These are phyloP conservation scores for Caerostris darwini DNA, from an alignment of 1,140 invertebrate genomes.

Conservation along the genomic window DNA sequence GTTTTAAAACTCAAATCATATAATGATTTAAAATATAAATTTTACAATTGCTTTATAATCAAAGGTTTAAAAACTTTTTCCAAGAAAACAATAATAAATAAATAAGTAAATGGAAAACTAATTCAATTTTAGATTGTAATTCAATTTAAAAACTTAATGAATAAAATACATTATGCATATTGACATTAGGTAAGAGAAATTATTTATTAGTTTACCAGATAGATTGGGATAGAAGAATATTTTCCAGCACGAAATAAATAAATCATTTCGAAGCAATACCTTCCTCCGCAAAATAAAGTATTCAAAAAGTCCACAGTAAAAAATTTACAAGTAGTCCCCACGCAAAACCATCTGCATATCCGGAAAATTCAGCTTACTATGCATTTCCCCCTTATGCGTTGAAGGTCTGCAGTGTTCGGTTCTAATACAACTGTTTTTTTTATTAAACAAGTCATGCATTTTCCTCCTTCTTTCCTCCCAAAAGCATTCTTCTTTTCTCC, in stretches of 20 bases:
- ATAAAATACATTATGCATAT: no score
- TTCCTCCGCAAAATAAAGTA: neutral
- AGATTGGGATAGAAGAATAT: no score
- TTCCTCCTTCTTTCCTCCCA: slow-evolving; percentile 35
- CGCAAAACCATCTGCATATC: neutral
- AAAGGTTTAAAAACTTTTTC: no score
- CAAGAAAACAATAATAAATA: no score
- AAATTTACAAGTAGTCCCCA: slow-evolving; percentile 31
- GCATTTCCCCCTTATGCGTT: slow-evolving; percentile 39
- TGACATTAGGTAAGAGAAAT: no score
- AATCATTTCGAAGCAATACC: neutral
- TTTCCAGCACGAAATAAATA: neutral
- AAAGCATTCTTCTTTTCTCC: slow-evolving; percentile 43
- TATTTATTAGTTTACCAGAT: no score
- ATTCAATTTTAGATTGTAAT: no score
- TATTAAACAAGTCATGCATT: slow-evolving; percentile 76
- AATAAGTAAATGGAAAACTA: no score
- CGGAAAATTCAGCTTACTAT: slow-evolving; percentile 41
- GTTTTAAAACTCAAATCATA: no score
- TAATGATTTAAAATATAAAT: no score
- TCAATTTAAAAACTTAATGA: no score
- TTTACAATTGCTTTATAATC: no score
- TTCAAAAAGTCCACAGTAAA: slow-evolving; percentile 32
- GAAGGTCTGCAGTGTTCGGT: slow-evolving; percentile 14
- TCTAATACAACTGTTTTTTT: slow-evolving; percentile 69